Percentiles rank a stretch among this genome's conserved stretches.
Evolutionary conservation across 2,113 vertebrate genomes (phyloP).

Genomic region (Strix aluco): DNA sequence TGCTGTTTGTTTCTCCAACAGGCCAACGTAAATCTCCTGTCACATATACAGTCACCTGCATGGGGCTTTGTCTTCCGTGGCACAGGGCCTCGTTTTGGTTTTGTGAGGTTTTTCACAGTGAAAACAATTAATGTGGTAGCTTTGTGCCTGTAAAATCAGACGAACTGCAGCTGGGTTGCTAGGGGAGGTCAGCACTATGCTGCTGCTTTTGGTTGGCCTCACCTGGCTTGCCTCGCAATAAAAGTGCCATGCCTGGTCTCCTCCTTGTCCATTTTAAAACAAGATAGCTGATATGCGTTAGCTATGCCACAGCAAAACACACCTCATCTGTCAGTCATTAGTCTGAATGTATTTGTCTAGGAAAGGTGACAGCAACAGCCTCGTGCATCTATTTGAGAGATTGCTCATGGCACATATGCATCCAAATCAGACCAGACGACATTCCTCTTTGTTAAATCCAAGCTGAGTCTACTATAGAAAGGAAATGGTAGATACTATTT

Average conservation of each 20-base stretch:
- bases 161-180: not conserved
- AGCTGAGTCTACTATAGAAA: not conserved
- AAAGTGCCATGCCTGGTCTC: not conserved
- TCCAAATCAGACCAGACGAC: not conserved
- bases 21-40: not conserved
- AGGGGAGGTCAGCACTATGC: not conserved
- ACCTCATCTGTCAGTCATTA: not conserved
- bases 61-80: not conserved
- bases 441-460: not conserved
- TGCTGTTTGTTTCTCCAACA: not conserved
- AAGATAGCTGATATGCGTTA: not conserved
- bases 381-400: not conserved
- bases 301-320: not conserved
- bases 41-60: not conserved
- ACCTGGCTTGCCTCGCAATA: not conserved
- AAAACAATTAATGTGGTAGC: not conserved
- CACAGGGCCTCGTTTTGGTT: not conserved
- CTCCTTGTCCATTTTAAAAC: not conserved
- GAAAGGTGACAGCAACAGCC: not conserved
- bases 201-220: not conserved
- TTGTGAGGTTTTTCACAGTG: not conserved
- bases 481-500: not conserved
- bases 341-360: not conserved
- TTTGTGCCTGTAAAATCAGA: not conserved
- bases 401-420: not conserved